phyloP scores from a whole-genome alignment of 2,113 vertebrate genomes.

The Laticauda laticaudata region DNA sequence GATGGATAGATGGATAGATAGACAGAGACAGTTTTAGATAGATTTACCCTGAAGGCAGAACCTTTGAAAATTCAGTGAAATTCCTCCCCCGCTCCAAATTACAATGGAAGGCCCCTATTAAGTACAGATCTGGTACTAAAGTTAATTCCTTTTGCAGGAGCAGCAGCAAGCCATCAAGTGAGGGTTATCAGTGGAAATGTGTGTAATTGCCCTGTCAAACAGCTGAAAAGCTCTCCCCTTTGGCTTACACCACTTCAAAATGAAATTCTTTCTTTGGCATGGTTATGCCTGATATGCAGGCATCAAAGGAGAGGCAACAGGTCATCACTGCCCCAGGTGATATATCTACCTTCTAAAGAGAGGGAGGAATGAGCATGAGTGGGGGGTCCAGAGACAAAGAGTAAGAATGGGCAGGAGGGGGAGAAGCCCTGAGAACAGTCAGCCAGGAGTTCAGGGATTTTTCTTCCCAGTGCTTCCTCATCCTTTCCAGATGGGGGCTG shows the following conservation, averaged over 20 bases:
- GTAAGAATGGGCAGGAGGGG: background rate
- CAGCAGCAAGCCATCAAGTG: conserved; percentile 7
- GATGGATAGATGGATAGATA: background rate
- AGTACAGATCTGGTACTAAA: background rate
- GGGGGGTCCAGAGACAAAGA: background rate
- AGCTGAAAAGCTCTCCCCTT: conserved; percentile 71
- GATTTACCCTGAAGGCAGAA: background rate
- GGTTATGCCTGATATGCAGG: conserved; percentile 78
- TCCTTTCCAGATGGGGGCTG: background rate
- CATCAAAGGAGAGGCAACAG: conserved; percentile 81
- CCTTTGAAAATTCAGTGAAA: background rate
- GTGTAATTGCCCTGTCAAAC: conserved; percentile 83
- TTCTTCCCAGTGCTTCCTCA: background rate
- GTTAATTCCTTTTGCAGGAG: background rate
- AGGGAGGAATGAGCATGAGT: background rate
- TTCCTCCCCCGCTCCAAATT: background rate
- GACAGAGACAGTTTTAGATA: background rate
- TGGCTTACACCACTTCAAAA: conserved; percentile 85
- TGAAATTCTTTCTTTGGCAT: conserved; percentile 82
- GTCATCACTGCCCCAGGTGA: conserved; percentile 68
- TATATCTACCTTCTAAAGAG: conserved; percentile 62
- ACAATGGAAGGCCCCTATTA: background rate
- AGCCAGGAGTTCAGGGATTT: background rate
- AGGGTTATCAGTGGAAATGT: conserved; percentile 62
- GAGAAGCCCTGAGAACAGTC: background rate